Conservation (phyloP, 2,888 invertebrate genomes). For the Deilephila porcellus region DNA sequence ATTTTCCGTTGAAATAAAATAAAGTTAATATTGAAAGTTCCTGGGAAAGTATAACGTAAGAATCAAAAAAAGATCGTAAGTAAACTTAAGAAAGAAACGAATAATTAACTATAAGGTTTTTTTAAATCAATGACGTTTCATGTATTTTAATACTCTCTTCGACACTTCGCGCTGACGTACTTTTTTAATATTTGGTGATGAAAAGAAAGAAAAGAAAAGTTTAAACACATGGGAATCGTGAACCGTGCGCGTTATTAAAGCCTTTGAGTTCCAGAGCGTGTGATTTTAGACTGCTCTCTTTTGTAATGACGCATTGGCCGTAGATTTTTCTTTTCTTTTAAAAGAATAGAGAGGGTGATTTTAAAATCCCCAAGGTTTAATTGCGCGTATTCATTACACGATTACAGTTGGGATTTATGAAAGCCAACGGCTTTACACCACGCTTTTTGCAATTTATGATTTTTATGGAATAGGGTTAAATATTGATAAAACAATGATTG, state of each 20-base stretch:
- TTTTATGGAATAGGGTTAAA: not conserved
- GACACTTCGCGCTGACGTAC: not conserved
- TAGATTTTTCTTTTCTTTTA: not conserved
- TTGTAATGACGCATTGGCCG: not conserved
- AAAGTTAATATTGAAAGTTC: not conserved
- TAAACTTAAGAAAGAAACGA: not conserved
- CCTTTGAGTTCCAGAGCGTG: not conserved
- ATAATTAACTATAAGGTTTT: not conserved
- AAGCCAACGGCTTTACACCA: not conserved
- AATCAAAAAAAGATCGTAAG: not conserved
- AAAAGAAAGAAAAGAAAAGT: not conserved
- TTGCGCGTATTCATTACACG: not conserved
- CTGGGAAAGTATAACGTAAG: not conserved
- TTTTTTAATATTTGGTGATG: conserved; percentile 1
- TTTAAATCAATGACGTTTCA: not conserved
- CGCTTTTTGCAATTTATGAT: not conserved
- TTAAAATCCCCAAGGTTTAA: not conserved
- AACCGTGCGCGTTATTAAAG: conserved; percentile 10
- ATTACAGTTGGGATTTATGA: not conserved
- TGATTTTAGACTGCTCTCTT: not conserved
- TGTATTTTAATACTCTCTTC: not conserved
- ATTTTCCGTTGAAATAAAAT: too few relatives aligned
- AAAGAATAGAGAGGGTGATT: not conserved
- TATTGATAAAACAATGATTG: not conserved
- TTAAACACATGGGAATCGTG: not conserved